phyloP scores from a whole-genome alignment of 30 jellyfish, hydroid and myxozoan genomes.

The Hydra vulgaris region DNA sequence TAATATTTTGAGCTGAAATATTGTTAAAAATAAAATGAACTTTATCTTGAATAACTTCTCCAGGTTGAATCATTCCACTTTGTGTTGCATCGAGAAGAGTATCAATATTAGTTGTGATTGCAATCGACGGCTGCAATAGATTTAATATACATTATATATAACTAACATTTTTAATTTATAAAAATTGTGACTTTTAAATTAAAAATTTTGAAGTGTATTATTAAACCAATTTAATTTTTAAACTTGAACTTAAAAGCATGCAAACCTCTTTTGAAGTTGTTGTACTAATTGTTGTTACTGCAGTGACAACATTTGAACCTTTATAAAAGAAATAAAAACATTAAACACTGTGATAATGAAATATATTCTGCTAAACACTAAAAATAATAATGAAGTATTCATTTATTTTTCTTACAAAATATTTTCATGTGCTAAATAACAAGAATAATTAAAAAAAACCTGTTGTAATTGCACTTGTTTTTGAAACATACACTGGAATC shows the following conservation, averaged over 20 bases:
- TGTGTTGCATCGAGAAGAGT: conserved; percentile 96
- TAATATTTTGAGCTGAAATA: conserved; percentile 58
- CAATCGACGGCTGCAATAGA: conserved; percentile 75
- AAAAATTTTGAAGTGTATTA: too few species aligned
- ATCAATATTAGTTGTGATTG: conserved; percentile 87
- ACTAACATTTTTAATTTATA: conserved; percentile 1
- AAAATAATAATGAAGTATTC: too few species aligned
- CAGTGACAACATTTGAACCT: conserved; percentile 6
- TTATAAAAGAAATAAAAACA: neutral
- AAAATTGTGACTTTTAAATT: too few species aligned
- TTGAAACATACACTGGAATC: conserved; percentile 26
- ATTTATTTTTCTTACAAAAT: too few species aligned
- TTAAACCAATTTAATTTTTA: too few species aligned
- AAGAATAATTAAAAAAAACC: neutral
- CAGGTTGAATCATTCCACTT: conserved; percentile 78
- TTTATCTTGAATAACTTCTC: conserved; percentile 75
- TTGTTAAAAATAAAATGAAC: conserved; percentile 89
- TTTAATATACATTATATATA: neutral
- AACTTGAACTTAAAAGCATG: neutral
- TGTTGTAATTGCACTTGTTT: neutral
- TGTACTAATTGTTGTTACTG: conserved; percentile 30
- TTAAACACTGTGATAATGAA: too few species aligned
- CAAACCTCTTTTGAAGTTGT: conserved; percentile 60
- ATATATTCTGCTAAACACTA: too few species aligned
- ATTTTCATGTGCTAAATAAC: too few species aligned